Percentiles rank a stretch among this genome's conserved stretches.
These are phyloP conservation scores for Tychaedon coryphoeus DNA, from an alignment of 2,113 vertebrate species.

Conservation along the genomic window DNA sequence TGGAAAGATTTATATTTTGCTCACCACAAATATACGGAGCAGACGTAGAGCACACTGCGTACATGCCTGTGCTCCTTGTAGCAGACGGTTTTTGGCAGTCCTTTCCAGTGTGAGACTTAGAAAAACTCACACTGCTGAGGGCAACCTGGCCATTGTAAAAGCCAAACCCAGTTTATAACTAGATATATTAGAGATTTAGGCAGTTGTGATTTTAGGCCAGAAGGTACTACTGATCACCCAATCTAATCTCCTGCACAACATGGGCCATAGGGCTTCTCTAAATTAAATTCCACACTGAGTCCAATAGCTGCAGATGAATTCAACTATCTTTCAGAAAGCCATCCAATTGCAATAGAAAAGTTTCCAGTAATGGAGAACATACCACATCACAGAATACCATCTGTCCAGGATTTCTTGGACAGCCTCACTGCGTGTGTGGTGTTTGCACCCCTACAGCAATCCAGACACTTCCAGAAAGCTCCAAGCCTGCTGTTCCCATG, in stretches of 20 bases:
- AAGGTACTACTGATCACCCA: background rate
- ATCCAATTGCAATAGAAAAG: background rate
- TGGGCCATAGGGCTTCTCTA: background rate
- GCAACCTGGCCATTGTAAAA: slow-evolving; percentile 3
- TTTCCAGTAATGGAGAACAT: background rate
- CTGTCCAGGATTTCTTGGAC: slow-evolving; percentile 9
- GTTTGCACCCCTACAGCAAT: background rate
- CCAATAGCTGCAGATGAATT: background rate
- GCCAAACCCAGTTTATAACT: background rate
- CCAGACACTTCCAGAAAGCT: background rate
- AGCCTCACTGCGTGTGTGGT: background rate
- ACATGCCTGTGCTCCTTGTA: slow-evolving; percentile 6
- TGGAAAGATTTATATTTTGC: slow-evolving; percentile 47
- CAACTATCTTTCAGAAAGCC: background rate
- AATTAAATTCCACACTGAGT: slow-evolving; percentile 10
- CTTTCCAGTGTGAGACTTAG: background rate
- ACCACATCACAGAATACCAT: background rate
- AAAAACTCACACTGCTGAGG: background rate
- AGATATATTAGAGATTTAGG: background rate
- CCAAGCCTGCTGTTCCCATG: background rate
- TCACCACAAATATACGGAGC: slow-evolving; percentile 19
- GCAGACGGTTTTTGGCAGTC: slow-evolving; percentile 17
- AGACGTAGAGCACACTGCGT: background rate
- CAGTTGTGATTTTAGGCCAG: background rate
- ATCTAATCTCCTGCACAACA: background rate